Percentiles rank a stretch among this genome's conserved stretches.
Conservation (phyloP, 1,140 invertebrate genomes). For the Bombus waltoni region DNA sequence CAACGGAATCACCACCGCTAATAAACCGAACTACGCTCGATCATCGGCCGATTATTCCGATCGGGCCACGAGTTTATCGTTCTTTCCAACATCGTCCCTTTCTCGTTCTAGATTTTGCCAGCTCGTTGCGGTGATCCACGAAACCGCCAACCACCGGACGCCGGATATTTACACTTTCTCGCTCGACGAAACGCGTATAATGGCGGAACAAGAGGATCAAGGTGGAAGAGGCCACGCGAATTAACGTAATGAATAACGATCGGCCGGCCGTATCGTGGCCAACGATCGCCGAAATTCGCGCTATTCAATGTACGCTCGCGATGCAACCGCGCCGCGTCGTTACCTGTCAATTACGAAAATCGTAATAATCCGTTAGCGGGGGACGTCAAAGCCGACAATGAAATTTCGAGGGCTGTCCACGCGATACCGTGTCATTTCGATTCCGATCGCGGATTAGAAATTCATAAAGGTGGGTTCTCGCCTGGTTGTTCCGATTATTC, state of each 20-base stretch:
- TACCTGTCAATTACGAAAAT: constrained; percentile 28
- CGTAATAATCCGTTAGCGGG: not conserved
- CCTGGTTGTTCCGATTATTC: not conserved
- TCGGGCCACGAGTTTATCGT: not conserved
- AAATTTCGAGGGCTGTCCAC: not conserved
- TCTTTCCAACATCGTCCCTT: not conserved
- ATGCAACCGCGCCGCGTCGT: not conserved
- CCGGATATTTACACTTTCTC: constrained; percentile 30
- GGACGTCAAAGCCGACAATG: not conserved
- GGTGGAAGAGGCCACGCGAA: not conserved
- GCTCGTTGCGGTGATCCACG: not conserved
- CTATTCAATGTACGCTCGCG: not conserved
- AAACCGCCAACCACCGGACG: not conserved
- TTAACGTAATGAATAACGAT: constrained; percentile 32
- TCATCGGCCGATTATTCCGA: not conserved
- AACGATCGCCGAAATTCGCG: constrained; percentile 21
- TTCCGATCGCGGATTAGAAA: not conserved
- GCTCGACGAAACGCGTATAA: not conserved
- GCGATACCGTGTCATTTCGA: not conserved
- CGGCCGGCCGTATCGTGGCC: not conserved
- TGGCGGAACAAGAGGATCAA: not conserved
- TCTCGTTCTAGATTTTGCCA: not conserved
- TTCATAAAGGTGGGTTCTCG: not conserved
- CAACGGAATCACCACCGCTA: not conserved
- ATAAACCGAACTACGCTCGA: not conserved